A percentile compares a stretch with the other conserved stretches of the same genome.
phyloP scores from a whole-genome alignment of 2,888 invertebrate genomes.

The Lissocephala sabroskyi region DNA sequence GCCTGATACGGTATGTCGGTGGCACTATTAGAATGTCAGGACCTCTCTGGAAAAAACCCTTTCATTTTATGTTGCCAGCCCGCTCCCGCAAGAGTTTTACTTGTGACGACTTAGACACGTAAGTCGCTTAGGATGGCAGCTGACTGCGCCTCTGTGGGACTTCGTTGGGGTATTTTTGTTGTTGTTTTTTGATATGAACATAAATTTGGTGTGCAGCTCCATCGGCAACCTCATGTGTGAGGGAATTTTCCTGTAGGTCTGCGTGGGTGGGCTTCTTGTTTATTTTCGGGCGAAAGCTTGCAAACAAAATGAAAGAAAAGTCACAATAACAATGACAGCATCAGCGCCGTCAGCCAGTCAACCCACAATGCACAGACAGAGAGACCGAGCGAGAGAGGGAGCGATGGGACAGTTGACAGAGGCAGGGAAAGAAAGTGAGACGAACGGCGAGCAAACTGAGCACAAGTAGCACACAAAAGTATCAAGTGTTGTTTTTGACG shows the following conservation, averaged over 20 bases:
- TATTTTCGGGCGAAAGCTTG: slow-evolving; percentile 33
- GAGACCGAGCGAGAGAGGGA: not conserved
- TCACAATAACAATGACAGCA: slow-evolving; percentile 49
- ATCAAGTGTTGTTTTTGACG: slow-evolving; percentile 65
- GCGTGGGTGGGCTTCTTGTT: slow-evolving; percentile 12
- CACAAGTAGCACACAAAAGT: slow-evolving; percentile 55
- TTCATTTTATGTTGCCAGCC: slow-evolving; percentile 6
- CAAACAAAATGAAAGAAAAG: slow-evolving; percentile 48
- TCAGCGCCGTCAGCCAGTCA: slow-evolving; percentile 19
- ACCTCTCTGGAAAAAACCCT: no score
- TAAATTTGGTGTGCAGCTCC: slow-evolving; percentile 48
- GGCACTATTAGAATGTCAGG: slow-evolving; percentile 16
- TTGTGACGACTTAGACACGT: slow-evolving; percentile 46
- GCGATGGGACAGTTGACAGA: slow-evolving; percentile 12
- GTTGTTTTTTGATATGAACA: slow-evolving; percentile 35
- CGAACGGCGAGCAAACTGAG: slow-evolving; percentile 17
- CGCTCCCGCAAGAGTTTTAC: slow-evolving; percentile 33
- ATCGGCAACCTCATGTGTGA: slow-evolving; percentile 27
- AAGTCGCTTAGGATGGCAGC: slow-evolving; percentile 54
- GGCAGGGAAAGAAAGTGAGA: slow-evolving; percentile 5
- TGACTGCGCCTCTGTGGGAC: slow-evolving; percentile 2
- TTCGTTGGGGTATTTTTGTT: slow-evolving; percentile 4
- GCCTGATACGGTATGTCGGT: slow-evolving; percentile 26
- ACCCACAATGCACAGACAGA: no score
- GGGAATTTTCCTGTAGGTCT: not conserved